A percentile compares a stretch with the other conserved stretches of the same genome.
Evolutionary conservation across 2,888 invertebrate species (phyloP).

Genomic region (Pomacea canaliculata): DNA sequence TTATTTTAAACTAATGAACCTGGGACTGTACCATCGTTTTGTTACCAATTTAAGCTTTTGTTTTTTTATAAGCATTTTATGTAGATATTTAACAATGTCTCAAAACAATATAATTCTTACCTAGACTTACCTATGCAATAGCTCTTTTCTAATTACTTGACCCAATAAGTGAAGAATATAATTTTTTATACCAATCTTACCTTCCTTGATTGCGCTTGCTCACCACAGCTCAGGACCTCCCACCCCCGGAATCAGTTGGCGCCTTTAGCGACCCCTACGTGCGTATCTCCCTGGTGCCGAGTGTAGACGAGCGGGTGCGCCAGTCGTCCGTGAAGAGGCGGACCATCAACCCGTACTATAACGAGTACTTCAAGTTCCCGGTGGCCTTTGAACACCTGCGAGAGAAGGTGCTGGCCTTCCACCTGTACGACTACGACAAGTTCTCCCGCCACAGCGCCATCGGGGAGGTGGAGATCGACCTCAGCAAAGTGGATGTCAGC

Average conservation of each 20-base stretch:
- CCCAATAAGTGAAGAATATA: too few species aligned
- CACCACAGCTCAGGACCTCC: slow-evolving; percentile 78
- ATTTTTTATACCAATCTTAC: too few species aligned
- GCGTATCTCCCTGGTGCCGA: slow-evolving; percentile 82
- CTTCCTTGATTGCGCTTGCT: too few species aligned
- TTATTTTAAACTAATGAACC: too few species aligned
- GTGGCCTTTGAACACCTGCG: slow-evolving; percentile 88
- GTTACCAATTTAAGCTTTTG: too few species aligned
- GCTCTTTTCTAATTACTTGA: too few species aligned
- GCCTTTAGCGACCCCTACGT: slow-evolving; percentile 93
- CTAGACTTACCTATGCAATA: too few species aligned
- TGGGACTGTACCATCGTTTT: too few species aligned
- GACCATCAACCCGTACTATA: slow-evolving; percentile 88
- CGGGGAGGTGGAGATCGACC: slow-evolving; percentile 84
- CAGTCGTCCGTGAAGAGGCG: slow-evolving; percentile 88
- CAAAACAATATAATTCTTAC: too few species aligned
- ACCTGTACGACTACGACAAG: slow-evolving; percentile 77
- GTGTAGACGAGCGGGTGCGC: slow-evolving; percentile 86
- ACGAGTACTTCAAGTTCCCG: slow-evolving; percentile 93
- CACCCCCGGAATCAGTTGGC: slow-evolving; percentile 82
- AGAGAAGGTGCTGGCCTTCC: slow-evolving; percentile 79
- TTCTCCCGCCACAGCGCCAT: slow-evolving; percentile 90
- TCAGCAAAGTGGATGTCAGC: slow-evolving; percentile 84
- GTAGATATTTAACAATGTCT: too few species aligned
- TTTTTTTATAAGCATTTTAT: too few species aligned